phyloP scores from a whole-genome alignment of 2,797 vertebrate species.

The Oreochromis grahami region DNA sequence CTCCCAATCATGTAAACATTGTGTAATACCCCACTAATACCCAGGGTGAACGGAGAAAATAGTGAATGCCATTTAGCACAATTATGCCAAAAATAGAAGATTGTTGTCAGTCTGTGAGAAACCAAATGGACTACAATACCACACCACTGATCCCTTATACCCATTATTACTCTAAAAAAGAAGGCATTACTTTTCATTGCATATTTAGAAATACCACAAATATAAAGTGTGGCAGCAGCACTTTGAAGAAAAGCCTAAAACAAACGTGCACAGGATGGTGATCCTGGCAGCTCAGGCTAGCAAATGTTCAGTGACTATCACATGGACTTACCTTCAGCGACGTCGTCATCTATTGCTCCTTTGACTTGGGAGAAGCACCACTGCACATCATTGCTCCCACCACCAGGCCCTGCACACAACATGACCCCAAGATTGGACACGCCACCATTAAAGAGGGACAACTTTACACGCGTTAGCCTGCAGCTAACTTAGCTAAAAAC shows the following conservation, averaged over 20 bases:
- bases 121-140: neutral
- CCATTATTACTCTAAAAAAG: neutral
- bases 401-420: slow-evolving; percentile 80
- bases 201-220: neutral
- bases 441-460: neutral
- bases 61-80: neutral
- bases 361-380: slow-evolving; percentile 99
- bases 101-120: neutral
- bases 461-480: slow-evolving; percentile 48
- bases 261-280: neutral
- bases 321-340: slow-evolving; percentile 88
- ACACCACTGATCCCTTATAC: neutral
- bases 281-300: neutral
- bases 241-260: neutral
- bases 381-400: slow-evolving; percentile 89
- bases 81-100: neutral
- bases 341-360: slow-evolving; percentile 94
- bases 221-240: neutral
- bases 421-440: slow-evolving; percentile 13
- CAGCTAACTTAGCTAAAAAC: slow-evolving; percentile 16
- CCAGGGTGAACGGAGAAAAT: neutral
- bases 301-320: neutral
- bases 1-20: neutral
- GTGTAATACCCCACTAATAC: neutral
- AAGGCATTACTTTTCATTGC: neutral